Conservation (phyloP, 1,140 invertebrate species). For the Agrypnia vestita region DNA sequence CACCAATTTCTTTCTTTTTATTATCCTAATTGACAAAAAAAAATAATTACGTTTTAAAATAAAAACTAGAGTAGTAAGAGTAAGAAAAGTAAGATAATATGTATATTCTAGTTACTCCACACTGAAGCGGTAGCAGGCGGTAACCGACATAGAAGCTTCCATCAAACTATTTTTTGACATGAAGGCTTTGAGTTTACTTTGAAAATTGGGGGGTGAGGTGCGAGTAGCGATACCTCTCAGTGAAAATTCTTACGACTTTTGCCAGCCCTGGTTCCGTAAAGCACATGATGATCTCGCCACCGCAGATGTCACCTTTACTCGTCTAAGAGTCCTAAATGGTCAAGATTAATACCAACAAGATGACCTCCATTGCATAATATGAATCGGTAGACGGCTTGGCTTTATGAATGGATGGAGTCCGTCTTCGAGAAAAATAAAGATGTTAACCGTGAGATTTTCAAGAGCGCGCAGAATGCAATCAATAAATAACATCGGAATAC, state of each 20-base stretch:
- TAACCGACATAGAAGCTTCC: no score
- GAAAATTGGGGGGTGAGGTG: no score
- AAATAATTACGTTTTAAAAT: no score
- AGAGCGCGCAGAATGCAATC: conserved; percentile 36
- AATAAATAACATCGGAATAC: background rate
- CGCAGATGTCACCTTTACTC: conserved; percentile 36
- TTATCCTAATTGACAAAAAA: no score
- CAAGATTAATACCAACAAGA: conserved; percentile 30
- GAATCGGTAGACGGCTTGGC: conserved; percentile 9
- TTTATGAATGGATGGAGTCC: conserved; percentile 47
- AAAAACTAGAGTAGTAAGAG: no score
- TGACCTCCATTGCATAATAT: conserved; percentile 8
- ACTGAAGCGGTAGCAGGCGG: no score
- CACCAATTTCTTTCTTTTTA: no score
- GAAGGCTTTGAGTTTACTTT: no score
- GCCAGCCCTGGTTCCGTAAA: conserved; percentile 24
- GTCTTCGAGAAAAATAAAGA: conserved; percentile 37
- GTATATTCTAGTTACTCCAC: no score
- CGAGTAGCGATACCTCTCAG: no score
- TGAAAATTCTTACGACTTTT: background rate
- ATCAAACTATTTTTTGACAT: no score
- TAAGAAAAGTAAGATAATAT: no score
- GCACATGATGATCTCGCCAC: background rate
- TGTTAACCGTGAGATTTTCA: conserved; percentile 59
- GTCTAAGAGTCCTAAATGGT: conserved; percentile 24